Conservation (phyloP, 2,888 invertebrate genomes). For the Rhingia campestris region DNA sequence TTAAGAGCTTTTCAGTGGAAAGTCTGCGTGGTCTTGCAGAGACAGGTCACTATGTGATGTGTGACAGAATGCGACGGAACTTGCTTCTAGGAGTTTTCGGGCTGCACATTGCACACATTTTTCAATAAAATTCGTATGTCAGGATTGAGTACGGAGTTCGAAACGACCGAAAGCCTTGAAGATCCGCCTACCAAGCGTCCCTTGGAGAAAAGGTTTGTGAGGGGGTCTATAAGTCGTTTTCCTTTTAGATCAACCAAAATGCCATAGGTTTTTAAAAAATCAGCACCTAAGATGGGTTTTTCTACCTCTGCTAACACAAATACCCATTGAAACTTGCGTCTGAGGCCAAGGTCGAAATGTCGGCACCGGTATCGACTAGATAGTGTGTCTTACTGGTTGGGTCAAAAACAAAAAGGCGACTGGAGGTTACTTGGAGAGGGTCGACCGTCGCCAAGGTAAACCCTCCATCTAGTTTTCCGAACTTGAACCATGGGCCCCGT, state of each 20-base stretch:
- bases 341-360: conserved; percentile 71
- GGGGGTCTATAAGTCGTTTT: conserved; percentile 34
- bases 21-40: conserved; percentile 46
- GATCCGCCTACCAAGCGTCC: background rate
- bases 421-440: no score
- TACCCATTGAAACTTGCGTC: conserved; percentile 67
- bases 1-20: conserved; percentile 39
- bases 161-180: conserved; percentile 17
- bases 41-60: conserved; percentile 62
- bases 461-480: no score
- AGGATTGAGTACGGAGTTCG: background rate
- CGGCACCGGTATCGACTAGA: conserved; percentile 70
- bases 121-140: background rate
- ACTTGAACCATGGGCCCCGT: no score
- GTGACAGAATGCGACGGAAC: conserved; percentile 6
- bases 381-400: no score
- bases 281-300: conserved; percentile 73
- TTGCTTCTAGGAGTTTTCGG: conserved; percentile 8
- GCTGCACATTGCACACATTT: conserved; percentile 2
- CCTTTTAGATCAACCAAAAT: conserved; percentile 53
- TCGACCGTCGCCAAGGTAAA: no score
- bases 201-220: conserved; percentile 16
- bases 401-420: no score
- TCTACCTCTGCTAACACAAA: conserved; percentile 74
- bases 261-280: conserved; percentile 61